These are phyloP conservation scores for Leptonema lineaticorne DNA, from an alignment of 1,140 invertebrate species.

Conservation along the genomic window DNA sequence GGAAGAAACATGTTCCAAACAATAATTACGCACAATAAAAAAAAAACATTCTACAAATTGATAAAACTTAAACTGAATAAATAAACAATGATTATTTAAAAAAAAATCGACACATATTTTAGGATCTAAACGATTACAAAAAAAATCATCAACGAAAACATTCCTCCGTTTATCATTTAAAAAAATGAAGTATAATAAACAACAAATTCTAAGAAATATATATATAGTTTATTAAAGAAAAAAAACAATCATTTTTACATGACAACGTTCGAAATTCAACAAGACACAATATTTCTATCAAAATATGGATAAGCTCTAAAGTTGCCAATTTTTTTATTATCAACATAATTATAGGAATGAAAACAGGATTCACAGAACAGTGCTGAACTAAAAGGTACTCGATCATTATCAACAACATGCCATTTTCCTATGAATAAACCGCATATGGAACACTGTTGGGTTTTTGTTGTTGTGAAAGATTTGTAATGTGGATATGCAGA, in stretches of 20 bases:
- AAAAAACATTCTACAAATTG: background rate
- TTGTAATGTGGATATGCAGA: conserved; percentile 58
- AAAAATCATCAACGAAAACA: background rate
- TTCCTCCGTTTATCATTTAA: background rate
- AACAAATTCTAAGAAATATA: background rate
- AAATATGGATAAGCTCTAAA: conserved; percentile 57
- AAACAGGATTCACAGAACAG: conserved; percentile 68
- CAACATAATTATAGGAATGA: conserved; percentile 63
- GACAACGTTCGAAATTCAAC: background rate
- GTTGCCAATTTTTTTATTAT: conserved; percentile 59
- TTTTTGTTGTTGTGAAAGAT: conserved; percentile 48
- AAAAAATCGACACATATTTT: too few relatives aligned
- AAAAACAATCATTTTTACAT: background rate
- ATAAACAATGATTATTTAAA: too few relatives aligned
- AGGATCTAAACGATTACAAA: too few relatives aligned
- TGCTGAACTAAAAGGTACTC: conserved; percentile 66
- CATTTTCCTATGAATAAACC: conserved; percentile 56
- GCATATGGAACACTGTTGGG: conserved; percentile 60
- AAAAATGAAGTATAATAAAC: background rate
- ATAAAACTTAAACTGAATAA: too few relatives aligned
- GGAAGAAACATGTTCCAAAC: conserved; percentile 6
- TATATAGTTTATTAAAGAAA: background rate
- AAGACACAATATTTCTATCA: conserved; percentile 15
- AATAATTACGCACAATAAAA: background rate
- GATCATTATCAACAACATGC: conserved; percentile 59